These are phyloP conservation scores for Sphyrna mokarran DNA, from an alignment of 2,113 vertebrate species.

Conservation along the genomic window DNA sequence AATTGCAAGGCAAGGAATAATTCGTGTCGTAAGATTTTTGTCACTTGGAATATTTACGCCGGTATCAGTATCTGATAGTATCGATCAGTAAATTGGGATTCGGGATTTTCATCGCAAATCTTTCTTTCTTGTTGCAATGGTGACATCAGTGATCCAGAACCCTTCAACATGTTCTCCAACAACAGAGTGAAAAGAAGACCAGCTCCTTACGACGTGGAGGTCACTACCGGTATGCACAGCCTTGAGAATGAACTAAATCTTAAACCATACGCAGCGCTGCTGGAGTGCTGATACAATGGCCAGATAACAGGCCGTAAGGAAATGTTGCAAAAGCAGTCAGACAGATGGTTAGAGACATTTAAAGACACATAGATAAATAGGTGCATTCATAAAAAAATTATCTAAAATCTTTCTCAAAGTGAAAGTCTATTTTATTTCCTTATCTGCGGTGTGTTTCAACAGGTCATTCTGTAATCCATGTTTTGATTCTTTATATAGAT, in stretches of 20 bases:
- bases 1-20: background rate
- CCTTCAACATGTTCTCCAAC: constrained; percentile 82
- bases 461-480: background rate
- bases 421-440: background rate
- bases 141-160: constrained; percentile 79
- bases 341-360: background rate
- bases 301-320: background rate
- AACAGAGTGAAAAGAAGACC: constrained; percentile 75
- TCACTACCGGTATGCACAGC: constrained; percentile 71
- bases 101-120: constrained; percentile 3
- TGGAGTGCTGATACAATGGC: background rate
- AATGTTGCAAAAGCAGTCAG: background rate
- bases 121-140: constrained; percentile 52
- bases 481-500: background rate
- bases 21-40: background rate
- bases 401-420: background rate
- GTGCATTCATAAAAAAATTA: background rate
- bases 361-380: background rate
- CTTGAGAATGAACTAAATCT: background rate
- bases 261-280: background rate
- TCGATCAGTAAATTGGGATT: background rate
- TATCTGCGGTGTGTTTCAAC: background rate
- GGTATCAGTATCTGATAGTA: background rate
- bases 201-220: constrained; percentile 89
- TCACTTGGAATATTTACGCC: background rate